phyloP scores from a whole-genome alignment of 2,888 invertebrate species.

The Xestia rhomboidea region DNA sequence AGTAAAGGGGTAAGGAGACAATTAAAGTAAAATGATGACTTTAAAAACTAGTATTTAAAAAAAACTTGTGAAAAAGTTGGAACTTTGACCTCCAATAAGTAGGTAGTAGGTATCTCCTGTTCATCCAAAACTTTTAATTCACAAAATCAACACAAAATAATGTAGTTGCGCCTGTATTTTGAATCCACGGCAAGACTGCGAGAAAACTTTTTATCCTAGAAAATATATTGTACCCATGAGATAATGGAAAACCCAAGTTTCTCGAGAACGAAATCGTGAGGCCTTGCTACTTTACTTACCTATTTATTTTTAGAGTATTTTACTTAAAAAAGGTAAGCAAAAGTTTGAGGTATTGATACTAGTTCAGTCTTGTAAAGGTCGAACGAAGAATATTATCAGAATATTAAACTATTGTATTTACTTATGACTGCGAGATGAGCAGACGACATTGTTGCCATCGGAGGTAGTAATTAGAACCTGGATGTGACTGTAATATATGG shows the following conservation, averaged over 20 bases:
- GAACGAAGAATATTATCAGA: background rate
- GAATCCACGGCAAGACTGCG: conserved; percentile 4
- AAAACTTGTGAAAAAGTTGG: too few relatives aligned
- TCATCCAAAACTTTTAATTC: background rate
- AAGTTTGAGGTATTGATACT: background rate
- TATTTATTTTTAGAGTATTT: conserved; percentile 38
- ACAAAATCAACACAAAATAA: conserved; percentile 15
- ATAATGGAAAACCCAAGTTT: conserved; percentile 51
- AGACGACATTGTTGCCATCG: background rate
- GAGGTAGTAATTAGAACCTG: background rate
- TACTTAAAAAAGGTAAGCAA: conserved; percentile 17
- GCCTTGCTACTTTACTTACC: conserved; percentile 20
- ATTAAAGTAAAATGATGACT: too few relatives aligned
- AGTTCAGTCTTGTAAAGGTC: background rate
- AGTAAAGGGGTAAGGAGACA: too few relatives aligned
- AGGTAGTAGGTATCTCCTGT: background rate
- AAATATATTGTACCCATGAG: conserved; percentile 56
- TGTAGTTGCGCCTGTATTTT: conserved; percentile 25
- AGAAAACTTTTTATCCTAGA: conserved; percentile 37
- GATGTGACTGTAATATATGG: background rate
- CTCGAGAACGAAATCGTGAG: conserved; percentile 35
- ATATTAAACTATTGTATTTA: background rate
- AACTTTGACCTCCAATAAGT: too few relatives aligned
- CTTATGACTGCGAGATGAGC: background rate
- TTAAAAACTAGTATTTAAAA: too few relatives aligned